Evolutionary conservation across 2,113 vertebrate genomes (phyloP).

Genomic region (Serilophus lunatus): DNA sequence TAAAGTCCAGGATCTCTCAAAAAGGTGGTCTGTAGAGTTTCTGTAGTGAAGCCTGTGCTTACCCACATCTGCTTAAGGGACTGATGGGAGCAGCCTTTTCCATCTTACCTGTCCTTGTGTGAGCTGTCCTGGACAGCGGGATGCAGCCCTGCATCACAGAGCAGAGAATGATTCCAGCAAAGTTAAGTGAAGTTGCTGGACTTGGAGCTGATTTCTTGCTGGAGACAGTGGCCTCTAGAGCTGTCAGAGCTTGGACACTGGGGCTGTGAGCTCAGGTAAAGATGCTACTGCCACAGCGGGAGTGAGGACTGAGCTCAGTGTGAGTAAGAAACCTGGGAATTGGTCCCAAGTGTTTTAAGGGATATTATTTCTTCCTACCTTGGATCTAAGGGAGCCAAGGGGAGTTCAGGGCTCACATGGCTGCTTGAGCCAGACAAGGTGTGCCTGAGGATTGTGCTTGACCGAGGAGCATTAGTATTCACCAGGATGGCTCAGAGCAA

Average conservation of each 20-base stretch:
- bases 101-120: not conserved
- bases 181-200: not conserved
- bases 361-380: not conserved
- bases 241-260: not conserved
- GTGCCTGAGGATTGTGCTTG: not conserved
- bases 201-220: not conserved
- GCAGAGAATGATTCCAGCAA: not conserved
- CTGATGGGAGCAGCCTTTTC: not conserved
- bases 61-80: not conserved
- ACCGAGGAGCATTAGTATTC: not conserved
- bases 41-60: not conserved
- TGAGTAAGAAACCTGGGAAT: not conserved
- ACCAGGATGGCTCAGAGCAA: not conserved
- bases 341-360: not conserved
- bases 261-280: not conserved
- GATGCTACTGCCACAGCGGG: not conserved
- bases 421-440: not conserved
- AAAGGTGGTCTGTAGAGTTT: not conserved
- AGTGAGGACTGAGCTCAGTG: not conserved
- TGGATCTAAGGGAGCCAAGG: not conserved
- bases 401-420: not conserved
- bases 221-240: not conserved
- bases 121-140: not conserved
- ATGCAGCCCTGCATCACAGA: not conserved
- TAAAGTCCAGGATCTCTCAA: not conserved